phyloP scores from a whole-genome alignment of 1,140 invertebrate genomes.

The Delia radicum region DNA sequence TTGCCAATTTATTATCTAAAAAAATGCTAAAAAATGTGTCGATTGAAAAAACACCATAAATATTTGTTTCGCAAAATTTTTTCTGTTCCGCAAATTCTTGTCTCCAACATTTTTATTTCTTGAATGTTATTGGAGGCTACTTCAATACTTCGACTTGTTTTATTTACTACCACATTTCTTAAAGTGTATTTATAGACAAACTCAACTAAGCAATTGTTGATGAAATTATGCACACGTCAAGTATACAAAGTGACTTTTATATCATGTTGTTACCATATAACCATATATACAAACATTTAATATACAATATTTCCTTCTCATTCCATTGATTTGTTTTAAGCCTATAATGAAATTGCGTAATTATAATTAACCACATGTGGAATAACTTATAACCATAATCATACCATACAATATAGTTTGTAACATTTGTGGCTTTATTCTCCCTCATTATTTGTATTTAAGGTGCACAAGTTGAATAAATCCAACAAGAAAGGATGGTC shows the following conservation, averaged over 20 bases:
- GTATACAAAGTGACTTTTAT: background rate
- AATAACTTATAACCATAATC: too few relatives aligned
- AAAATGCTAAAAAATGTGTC: too few relatives aligned
- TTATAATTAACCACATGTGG: constrained; percentile 55
- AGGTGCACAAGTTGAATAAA: constrained; percentile 30
- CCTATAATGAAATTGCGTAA: constrained; percentile 54
- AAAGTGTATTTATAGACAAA: background rate
- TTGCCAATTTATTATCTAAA: too few relatives aligned
- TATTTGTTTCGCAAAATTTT: too few relatives aligned
- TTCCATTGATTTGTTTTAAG: constrained; percentile 36
- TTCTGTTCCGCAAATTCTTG: too few relatives aligned
- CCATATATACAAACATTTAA: background rate
- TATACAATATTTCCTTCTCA: background rate
- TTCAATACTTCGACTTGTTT: too few relatives aligned
- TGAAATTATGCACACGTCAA: constrained; percentile 25
- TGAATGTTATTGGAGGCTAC: too few relatives aligned
- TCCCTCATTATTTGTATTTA: constrained; percentile 25
- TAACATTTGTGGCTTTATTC: background rate
- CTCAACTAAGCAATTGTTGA: background rate
- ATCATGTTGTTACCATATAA: background rate
- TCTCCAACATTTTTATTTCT: too few relatives aligned
- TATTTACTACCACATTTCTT: background rate
- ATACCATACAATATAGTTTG: constrained; percentile 14
- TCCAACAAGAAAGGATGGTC: constrained; percentile 23
- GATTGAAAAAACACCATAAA: too few relatives aligned